Percentiles rank a stretch among this genome's conserved stretches.
These are phyloP conservation scores for Perca fluviatilis DNA, from an alignment of 2,113 vertebrate species.

Conservation along the genomic window DNA sequence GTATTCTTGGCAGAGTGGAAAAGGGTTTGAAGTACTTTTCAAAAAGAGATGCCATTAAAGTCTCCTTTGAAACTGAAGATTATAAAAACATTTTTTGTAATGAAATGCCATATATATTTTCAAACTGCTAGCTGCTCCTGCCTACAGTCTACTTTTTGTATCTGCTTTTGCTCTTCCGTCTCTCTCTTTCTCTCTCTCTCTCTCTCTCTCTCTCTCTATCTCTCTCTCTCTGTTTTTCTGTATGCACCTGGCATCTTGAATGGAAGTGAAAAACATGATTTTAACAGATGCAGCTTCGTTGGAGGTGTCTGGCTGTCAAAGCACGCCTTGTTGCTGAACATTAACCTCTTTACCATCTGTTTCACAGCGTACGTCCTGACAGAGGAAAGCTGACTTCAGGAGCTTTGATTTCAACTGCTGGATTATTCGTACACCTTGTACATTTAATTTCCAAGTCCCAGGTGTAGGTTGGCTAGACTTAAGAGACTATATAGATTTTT, in stretches of 20 bases:
- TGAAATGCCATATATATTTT: slow-evolving; percentile 4
- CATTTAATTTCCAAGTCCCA: slow-evolving; percentile 38
- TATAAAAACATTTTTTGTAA: slow-evolving; percentile 19
- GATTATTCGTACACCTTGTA: slow-evolving; percentile 67
- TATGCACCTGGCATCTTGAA: slow-evolving; percentile 28
- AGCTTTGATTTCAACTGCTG: slow-evolving; percentile 67
- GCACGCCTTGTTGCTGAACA: slow-evolving; percentile 47
- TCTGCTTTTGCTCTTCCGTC: slow-evolving; percentile 8
- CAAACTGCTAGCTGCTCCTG: neutral
- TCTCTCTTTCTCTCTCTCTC: neutral
- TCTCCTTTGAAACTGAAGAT: slow-evolving; percentile 42
- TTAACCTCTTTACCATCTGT: slow-evolving; percentile 77
- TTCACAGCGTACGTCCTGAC: slow-evolving; percentile 48
- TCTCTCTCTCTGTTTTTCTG: slow-evolving; percentile 1
- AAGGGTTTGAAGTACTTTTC: slow-evolving; percentile 20
- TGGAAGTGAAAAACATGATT: slow-evolving; percentile 34
- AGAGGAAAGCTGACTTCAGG: slow-evolving; percentile 49
- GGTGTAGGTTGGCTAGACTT: slow-evolving; percentile 23
- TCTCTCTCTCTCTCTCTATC: neutral
- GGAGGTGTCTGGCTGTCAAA: slow-evolving; percentile 68
- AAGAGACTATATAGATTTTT: slow-evolving; percentile 23
- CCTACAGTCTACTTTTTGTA: slow-evolving; percentile 6
- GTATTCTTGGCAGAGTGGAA: slow-evolving; percentile 25
- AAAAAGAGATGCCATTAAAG: slow-evolving; percentile 46
- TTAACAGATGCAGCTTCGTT: slow-evolving; percentile 69